A percentile compares a stretch with the other conserved stretches of the same genome.
Evolutionary conservation across 2,888 invertebrate species (phyloP).

Genomic region (Dasypogon diadema): DNA sequence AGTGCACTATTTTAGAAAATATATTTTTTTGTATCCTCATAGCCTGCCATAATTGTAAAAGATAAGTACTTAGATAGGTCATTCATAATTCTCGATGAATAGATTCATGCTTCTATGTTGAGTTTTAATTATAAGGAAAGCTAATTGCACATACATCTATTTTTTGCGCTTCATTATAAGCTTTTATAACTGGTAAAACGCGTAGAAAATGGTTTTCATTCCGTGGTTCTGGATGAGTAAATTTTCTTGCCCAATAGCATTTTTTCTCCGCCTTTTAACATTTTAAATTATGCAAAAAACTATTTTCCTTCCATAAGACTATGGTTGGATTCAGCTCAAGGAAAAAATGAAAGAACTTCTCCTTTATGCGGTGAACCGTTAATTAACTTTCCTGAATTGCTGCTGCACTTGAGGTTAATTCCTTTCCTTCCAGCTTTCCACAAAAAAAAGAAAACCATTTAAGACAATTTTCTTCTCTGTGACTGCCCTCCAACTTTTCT

Average conservation of each 20-base stretch:
- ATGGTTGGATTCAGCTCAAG: not conserved
- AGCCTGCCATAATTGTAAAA: too few relatives aligned
- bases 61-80: too few relatives aligned
- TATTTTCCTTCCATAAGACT: slow-evolving; percentile 19
- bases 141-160: not conserved
- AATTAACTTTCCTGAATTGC: slow-evolving; percentile 47
- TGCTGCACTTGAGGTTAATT: slow-evolving; percentile 45
- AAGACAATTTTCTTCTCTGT: slow-evolving; percentile 34
- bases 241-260: not conserved
- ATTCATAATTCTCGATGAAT: too few relatives aligned
- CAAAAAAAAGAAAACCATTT: slow-evolving; percentile 27
- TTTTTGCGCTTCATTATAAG: not conserved
- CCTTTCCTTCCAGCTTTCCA: slow-evolving; percentile 4
- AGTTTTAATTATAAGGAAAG: too few relatives aligned
- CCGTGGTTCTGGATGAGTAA: not conserved
- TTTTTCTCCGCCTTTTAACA: not conserved
- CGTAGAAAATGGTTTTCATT: not conserved
- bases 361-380: slow-evolving; percentile 45
- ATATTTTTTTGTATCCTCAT: too few relatives aligned
- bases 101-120: too few relatives aligned
- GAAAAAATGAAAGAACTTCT: slow-evolving; percentile 5
- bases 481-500: slow-evolving; percentile 5
- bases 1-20: too few relatives aligned
- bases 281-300: slow-evolving; percentile 46
- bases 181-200: not conserved